phyloP scores from a whole-genome alignment of 2,113 vertebrate genomes.

The Picathartes gymnocephalus region DNA sequence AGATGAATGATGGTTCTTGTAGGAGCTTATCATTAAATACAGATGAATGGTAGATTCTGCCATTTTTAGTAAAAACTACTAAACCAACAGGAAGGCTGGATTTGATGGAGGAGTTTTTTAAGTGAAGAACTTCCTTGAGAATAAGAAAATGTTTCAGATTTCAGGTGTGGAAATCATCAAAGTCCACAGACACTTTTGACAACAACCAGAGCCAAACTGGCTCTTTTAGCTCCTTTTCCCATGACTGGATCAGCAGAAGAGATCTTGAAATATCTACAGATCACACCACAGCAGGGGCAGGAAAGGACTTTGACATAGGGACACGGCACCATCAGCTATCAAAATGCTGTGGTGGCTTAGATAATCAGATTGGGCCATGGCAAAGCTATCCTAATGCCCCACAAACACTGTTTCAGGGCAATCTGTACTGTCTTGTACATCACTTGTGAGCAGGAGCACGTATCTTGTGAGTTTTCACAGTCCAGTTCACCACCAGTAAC shows the following conservation, averaged over 20 bases:
- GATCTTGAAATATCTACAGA: background rate
- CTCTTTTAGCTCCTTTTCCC: background rate
- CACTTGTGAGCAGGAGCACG: background rate
- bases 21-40: background rate
- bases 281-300: background rate
- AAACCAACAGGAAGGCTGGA: background rate
- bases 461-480: constrained; percentile 1
- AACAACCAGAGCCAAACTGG: background rate
- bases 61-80: background rate
- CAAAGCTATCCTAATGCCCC: background rate
- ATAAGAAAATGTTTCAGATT: background rate
- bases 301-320: background rate
- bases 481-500: background rate
- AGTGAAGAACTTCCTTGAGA: background rate
- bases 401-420: background rate
- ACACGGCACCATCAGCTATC: background rate
- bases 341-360: background rate
- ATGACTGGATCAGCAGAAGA: background rate
- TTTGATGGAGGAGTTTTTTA: background rate
- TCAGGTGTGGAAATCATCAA: background rate
- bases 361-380: background rate
- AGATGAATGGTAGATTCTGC: background rate
- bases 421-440: background rate
- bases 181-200: background rate
- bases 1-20: background rate